phyloP scores from a whole-genome alignment of 2,797 vertebrate species.

The Lophotriccus pileatus region DNA sequence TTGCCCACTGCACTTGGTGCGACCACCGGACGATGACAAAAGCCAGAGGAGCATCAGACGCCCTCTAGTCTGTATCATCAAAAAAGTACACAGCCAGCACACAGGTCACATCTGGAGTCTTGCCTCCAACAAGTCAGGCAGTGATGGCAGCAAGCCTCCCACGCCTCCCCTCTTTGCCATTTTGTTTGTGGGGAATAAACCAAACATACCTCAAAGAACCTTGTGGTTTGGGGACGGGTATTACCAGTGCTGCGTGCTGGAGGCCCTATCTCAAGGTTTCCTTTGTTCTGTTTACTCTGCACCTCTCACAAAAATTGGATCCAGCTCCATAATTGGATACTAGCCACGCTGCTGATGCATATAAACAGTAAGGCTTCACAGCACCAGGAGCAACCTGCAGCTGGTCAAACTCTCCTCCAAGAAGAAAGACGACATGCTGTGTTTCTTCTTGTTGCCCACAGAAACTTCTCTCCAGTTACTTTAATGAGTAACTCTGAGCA shows the following conservation, averaged over 20 bases:
- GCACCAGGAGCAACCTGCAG: neutral
- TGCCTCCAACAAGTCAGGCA: neutral
- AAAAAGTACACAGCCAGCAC: fast-evolving
- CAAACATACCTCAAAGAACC: neutral
- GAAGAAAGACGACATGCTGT: neutral
- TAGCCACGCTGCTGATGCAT: neutral
- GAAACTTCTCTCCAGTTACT: neutral
- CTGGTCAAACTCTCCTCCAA: neutral
- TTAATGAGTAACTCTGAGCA: neutral
- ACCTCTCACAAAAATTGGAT: neutral
- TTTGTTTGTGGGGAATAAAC: neutral
- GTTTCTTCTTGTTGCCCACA: neutral
- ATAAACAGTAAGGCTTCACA: neutral
- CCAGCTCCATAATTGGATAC: neutral
- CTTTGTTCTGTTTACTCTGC: neutral
- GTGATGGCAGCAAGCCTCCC: neutral
- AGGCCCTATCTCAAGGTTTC: neutral
- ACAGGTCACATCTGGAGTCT: fast-evolving
- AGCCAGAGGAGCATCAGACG: neutral
- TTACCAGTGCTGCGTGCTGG: fast-evolving
- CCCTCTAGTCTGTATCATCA: neutral
- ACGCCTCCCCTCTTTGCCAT: neutral
- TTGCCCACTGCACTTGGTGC: neutral
- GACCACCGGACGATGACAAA: fast-evolving
- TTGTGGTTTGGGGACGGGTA: neutral